Base-by-base conservation (phyloP, 2,113 vertebrate genomes). In the Psilopsiagon aurifrons region DNA sequence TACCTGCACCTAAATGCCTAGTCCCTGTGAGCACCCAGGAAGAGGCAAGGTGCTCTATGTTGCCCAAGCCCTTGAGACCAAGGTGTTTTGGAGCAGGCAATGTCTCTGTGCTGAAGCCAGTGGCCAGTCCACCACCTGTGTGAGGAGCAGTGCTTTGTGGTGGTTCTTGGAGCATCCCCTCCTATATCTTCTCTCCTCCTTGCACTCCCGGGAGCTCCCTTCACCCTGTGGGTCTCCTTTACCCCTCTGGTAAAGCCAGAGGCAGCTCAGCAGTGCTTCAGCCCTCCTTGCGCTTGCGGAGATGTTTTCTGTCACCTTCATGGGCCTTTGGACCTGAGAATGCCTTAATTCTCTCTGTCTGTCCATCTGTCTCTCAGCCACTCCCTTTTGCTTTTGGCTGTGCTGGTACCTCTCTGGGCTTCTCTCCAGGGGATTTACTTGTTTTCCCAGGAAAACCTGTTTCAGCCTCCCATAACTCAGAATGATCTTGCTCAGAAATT, bases 31-130 rank as follows among this genome's bases (percentile, higher is more conserved):
- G 10, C 11, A 18, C 10, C 22, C 24, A 49, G 31, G 51, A 67
- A 70, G 41, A 68, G 35, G 62, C 6, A 11, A 70, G 52, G 33
- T 77, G 33, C 28, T n/a, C 27, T 20, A 4, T 0, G 0, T 39
- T 74, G 41, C 19, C 37, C 8, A 10, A 59, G 31, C 0, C 0
- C n/a, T 70, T 5, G 4, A 43, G 62, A 76, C 18, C 22, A 9
- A 59, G 63, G 22, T 27, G 22, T 33, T 85, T 71, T 39, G 39
- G 13, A 17, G 9, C 46, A 71, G 55, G 17, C n/a, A 24, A 3
- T 37, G n/a, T 24, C 31, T 57, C 55, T 69, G 37, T 77, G 66
- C 37, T 2, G 2, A 41, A 23, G 49, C n/a, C 7, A 17, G 60
- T 3, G 16, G 54, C 29, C 89, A 64, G 35, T 20, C 18, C 14